Conservation (phyloP, 2,797 vertebrate species). For the Diplodus puntazzo region DNA sequence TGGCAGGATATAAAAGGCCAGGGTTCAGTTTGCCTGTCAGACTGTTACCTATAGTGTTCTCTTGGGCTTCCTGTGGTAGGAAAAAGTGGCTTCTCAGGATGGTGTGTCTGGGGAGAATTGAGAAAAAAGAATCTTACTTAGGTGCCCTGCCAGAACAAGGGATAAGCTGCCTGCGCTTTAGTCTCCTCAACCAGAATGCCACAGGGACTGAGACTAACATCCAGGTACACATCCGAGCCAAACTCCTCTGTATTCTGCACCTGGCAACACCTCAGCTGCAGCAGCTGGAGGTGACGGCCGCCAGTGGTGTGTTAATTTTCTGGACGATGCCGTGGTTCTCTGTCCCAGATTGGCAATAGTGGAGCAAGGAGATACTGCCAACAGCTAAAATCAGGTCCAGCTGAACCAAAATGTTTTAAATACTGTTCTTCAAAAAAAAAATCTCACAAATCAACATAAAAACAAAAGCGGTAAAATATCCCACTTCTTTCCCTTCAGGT, state of each 20-base stretch:
- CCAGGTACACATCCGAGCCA: constrained; percentile 65
- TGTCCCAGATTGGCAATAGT: constrained; percentile 83
- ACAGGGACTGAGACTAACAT: constrained; percentile 81
- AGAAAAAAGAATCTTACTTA: constrained; percentile 99
- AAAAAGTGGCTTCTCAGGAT: constrained; percentile 99
- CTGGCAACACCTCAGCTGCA: constrained; percentile 70
- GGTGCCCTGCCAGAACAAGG: constrained; percentile 96
- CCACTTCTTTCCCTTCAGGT: constrained; percentile 59
- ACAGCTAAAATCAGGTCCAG: constrained; percentile 73
- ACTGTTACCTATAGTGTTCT: constrained; percentile 99
- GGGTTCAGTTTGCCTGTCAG: constrained; percentile 99
- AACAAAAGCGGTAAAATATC: constrained; percentile 58
- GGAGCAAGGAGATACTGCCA: constrained; percentile 81
- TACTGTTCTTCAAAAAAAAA: constrained; percentile 33
- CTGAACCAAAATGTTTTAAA: constrained; percentile 58
- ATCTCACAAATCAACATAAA: constrained; percentile 47
- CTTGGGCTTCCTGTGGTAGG: constrained; percentile 99
- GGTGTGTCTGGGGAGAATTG: constrained; percentile 99
- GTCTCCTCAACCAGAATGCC: constrained; percentile 84
- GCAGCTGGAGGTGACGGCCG: constrained; percentile 52
- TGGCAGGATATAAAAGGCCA: constrained; percentile 99
- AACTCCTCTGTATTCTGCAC: constrained; percentile 53
- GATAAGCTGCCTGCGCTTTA: constrained; percentile 93
- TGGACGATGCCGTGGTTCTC: constrained; percentile 71
- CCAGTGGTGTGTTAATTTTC: constrained; percentile 51